Base-by-base conservation (phyloP, 2,113 vertebrate species). In the Nettapus auritus region DNA sequence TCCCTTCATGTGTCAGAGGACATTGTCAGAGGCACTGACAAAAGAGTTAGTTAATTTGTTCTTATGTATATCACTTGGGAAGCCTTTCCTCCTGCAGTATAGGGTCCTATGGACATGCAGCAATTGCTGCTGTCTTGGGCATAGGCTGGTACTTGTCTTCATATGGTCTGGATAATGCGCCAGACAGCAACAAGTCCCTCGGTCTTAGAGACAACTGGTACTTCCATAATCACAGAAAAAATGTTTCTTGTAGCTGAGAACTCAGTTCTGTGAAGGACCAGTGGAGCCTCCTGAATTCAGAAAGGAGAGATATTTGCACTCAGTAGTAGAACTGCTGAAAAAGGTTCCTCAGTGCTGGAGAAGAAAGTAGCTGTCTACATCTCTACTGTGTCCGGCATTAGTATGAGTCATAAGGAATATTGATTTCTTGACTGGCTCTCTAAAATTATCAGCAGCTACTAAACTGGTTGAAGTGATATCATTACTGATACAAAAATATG, bases 301-400 rank as follows among this genome's bases (percentile, higher is more conserved):
- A 63, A 85, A 56, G 52, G 36, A 73, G 38, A 90, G 38, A 56
- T 11, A 22, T 86, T 68, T 80, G 14, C 33, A 29, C 14, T 26
- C 22, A 34, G 7, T 44, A 70, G 13, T 36, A 46, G 48, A 56
- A 64, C 36, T 63, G 28, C 69, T 78, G 69, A 11, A 82, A 57
- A 89, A 63, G 3, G 4, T 52, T 71, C 22, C 12, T 92, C 19
- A 7, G 5, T 88, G 31, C 31, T 75, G n/a, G 40, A 67, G 40
- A 91, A 57, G 73, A 48, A 31, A 36, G 36, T n/a, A 34, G 1
- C 67, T 88, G 13, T 26, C 84, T 62, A 20, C n/a, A 31, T 44
- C 36, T 82, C 21, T 76, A 0, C 57, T 88, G 9, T 64, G 68
- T 52, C 59, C 21, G 25, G 17, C 0, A 0, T 6, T 73, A 33